Evolutionary conservation across 2,888 invertebrate species (phyloP).

Genomic region (Dicranocentrus wangi): DNA sequence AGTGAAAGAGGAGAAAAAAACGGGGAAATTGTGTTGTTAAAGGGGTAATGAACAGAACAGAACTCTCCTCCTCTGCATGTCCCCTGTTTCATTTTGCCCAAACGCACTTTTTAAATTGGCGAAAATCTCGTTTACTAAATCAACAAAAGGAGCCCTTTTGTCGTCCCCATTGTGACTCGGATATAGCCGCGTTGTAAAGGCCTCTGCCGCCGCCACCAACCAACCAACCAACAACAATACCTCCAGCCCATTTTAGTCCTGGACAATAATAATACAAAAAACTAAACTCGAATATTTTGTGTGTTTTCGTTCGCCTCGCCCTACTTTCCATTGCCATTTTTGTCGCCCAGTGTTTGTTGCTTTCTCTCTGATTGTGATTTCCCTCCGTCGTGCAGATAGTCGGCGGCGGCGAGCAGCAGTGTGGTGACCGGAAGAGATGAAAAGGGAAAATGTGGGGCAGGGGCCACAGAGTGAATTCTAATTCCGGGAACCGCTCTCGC

Average conservation of each 20-base stretch:
- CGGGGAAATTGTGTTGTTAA: constrained; percentile 16
- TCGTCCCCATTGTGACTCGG: neutral
- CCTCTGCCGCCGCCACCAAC: no score
- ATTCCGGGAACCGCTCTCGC: neutral
- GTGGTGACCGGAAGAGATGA: constrained; percentile 48
- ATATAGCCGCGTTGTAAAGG: neutral
- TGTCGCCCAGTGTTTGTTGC: no score
- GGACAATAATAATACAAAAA: no score
- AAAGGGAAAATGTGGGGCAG: constrained; percentile 1
- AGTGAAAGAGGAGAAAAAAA: constrained; percentile 14
- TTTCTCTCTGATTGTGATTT: constrained; percentile 25
- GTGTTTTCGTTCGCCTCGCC: no score
- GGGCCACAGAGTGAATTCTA: neutral
- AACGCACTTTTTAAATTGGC: constrained; percentile 8
- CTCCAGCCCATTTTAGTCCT: no score
- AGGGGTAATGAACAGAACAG: constrained; percentile 49
- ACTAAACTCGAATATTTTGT: no score
- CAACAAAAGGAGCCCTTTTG: no score
- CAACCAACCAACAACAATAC: no score
- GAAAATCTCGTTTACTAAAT: constrained; percentile 53
- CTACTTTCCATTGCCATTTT: no score
- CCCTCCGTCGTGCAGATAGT: no score
- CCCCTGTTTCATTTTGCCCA: constrained; percentile 19
- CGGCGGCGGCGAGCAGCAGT: neutral
- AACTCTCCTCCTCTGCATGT: neutral